These are phyloP conservation scores for Macquaria australasica DNA, from an alignment of 2,113 vertebrate species.

Conservation along the genomic window DNA sequence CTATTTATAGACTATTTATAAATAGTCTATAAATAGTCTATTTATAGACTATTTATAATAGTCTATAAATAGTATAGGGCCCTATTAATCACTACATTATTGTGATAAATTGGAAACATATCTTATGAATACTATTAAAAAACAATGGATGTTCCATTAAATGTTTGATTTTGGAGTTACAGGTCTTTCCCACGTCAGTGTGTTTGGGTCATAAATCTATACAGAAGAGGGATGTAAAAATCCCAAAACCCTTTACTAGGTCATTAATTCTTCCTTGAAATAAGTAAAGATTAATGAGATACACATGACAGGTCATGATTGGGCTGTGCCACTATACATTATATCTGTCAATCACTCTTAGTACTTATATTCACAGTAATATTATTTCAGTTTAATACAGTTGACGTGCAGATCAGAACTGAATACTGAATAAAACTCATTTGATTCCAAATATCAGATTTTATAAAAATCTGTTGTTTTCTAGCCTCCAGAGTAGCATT, in stretches of 20 bases:
- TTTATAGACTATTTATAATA: no score
- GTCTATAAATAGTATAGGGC: not conserved
- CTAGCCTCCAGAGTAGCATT: not conserved
- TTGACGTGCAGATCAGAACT: not conserved
- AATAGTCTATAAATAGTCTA: no score
- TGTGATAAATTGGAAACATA: not conserved
- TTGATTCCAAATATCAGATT: not conserved
- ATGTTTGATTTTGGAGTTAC: not conserved
- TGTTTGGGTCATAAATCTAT: not conserved
- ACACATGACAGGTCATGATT: not conserved
- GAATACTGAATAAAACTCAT: not conserved
- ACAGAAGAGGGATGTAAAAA: not conserved
- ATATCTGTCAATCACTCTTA: not conserved
- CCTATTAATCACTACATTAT: not conserved
- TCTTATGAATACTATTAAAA: not conserved
- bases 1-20: no score
- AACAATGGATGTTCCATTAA: not conserved
- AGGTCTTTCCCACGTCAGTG: not conserved
- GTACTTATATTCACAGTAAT: not conserved
- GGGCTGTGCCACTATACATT: not conserved
- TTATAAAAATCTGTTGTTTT: not conserved
- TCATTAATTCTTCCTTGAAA: conserved; percentile 1
- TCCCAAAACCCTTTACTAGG: not conserved
- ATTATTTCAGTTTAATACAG: not conserved
- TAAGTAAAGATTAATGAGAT: conserved; percentile 19